Percentiles rank a stretch among this genome's conserved stretches.
These are phyloP conservation scores for Mimas tiliae DNA, from an alignment of 2,888 invertebrate species.

Conservation along the genomic window DNA sequence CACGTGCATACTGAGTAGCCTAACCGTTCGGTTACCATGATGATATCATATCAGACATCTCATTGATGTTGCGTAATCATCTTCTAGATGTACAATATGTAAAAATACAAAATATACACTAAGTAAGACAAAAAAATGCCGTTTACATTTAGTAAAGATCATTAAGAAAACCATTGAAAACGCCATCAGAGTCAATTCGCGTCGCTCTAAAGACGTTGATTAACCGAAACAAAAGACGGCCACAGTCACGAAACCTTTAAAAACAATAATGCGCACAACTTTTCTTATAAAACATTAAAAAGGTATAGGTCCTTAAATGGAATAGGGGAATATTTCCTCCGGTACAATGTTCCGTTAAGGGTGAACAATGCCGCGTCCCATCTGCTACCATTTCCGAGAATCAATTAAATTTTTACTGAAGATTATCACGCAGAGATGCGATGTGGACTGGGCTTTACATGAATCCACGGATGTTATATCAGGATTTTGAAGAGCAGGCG, in stretches of 20 bases:
- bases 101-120: neutral
- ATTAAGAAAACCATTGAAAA: slow-evolving; percentile 17
- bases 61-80: too few species aligned
- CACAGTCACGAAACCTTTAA: slow-evolving; percentile 27
- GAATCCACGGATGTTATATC: slow-evolving; percentile 2
- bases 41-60: too few species aligned
- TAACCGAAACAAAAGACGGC: slow-evolving; percentile 31
- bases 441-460: slow-evolving; percentile 28
- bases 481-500: neutral
- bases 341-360: slow-evolving; percentile 35
- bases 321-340: slow-evolving; percentile 28
- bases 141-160: slow-evolving; percentile 9
- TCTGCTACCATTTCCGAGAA: slow-evolving; percentile 74
- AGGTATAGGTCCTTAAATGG: slow-evolving; percentile 28
- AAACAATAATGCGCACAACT: slow-evolving; percentile 26
- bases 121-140: neutral
- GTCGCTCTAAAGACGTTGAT: slow-evolving; percentile 23
- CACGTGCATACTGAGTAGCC: too few species aligned
- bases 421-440: slow-evolving; percentile 80
- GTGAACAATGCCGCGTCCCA: slow-evolving; percentile 67
- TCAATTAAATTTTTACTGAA: slow-evolving; percentile 84
- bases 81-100: too few species aligned
- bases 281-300: slow-evolving; percentile 30
- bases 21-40: too few species aligned
- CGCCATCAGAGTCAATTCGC: neutral